phyloP scores from a whole-genome alignment of 2,113 vertebrate genomes.

The Amphilophus citrinellus region DNA sequence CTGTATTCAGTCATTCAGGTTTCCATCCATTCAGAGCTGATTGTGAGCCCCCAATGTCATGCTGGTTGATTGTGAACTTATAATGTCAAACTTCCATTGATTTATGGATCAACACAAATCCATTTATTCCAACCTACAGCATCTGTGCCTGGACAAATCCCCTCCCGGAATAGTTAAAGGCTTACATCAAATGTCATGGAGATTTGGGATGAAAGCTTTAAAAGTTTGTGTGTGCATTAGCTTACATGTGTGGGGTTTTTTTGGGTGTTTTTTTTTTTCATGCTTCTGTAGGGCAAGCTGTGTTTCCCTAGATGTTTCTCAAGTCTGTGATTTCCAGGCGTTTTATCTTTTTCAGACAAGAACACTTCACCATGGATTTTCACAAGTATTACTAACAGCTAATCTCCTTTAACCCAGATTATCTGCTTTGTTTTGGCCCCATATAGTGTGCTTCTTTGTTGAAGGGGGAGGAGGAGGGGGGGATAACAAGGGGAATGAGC shows the following conservation, averaged over 20 bases:
- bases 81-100: slow-evolving; percentile 55
- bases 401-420: slow-evolving; percentile 74
- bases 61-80: slow-evolving; percentile 48
- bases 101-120: slow-evolving; percentile 59
- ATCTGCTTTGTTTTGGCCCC: slow-evolving; percentile 60
- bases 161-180: slow-evolving; percentile 52
- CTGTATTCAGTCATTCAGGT: slow-evolving; percentile 10
- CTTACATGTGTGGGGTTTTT: slow-evolving; percentile 31
- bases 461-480: neutral
- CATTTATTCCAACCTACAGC: slow-evolving; percentile 60
- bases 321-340: slow-evolving; percentile 29
- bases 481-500: slow-evolving; percentile 18
- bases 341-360: slow-evolving; percentile 56
- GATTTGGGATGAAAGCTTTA: slow-evolving; percentile 53
- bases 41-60: slow-evolving; percentile 33
- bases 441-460: slow-evolving; percentile 46
- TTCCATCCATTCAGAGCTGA: slow-evolving; percentile 38
- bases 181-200: slow-evolving; percentile 72
- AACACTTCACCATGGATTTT: slow-evolving; percentile 50
- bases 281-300: slow-evolving; percentile 16
- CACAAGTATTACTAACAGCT: slow-evolving; percentile 57
- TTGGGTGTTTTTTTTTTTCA: slow-evolving; percentile 11
- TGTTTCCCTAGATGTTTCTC: slow-evolving; percentile 25
- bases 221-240: slow-evolving; percentile 25
- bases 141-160: slow-evolving; percentile 62